Evolutionary conservation across 2,888 invertebrate genomes (phyloP), one percentile per base, ranked within the genome.

Genomic region (Spilarctia lutea): DNA sequence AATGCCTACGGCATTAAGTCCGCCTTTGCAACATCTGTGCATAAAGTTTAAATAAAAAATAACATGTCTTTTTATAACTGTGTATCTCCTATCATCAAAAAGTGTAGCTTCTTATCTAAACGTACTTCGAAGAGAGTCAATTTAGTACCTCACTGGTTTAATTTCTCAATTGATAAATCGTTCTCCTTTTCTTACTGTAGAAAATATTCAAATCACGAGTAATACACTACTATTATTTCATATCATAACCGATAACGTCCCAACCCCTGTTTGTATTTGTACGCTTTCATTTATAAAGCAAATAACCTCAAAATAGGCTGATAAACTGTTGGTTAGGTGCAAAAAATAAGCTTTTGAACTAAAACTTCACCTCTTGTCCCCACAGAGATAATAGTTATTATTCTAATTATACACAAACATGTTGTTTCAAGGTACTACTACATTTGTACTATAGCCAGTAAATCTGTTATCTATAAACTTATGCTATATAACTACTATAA

Each of bases 371-470:
- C 82, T 75, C 73, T 63, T 56, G 66, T 65, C 72, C 27, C 42
- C 20, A 16, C 35, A 4, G 66, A 35, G 81, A 82, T 81, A 78
- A 71, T 65, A 4, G 13, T 78, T 77, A 73, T 81, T 81, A 73
- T 77, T 80, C 75, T 71, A 78, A 75, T 60, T 71, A 68, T 6
- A 81, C 63, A 33, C 71, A 78, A 71, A 16, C 69, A 73, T 48
- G 73, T 42, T 60, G 20, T 70, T 39, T 56, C 24, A 69, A 69
- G 68, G 52, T 69, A 69, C 30, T 56, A 69, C 30, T 63, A 63
- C 27, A 18, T 16, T 69, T 3, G 27, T 30, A 27, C 18, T 45
- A 68, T 48, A 45, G 30, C 18, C 20, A 18, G 45, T 68, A 24
- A 10, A n/a, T 69, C 7, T n/a, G 13, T 63, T 63, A 63, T 63